These are phyloP conservation scores for Pachypanchax playfairii DNA, from an alignment of 2,113 vertebrate species.

Conservation along the genomic window DNA sequence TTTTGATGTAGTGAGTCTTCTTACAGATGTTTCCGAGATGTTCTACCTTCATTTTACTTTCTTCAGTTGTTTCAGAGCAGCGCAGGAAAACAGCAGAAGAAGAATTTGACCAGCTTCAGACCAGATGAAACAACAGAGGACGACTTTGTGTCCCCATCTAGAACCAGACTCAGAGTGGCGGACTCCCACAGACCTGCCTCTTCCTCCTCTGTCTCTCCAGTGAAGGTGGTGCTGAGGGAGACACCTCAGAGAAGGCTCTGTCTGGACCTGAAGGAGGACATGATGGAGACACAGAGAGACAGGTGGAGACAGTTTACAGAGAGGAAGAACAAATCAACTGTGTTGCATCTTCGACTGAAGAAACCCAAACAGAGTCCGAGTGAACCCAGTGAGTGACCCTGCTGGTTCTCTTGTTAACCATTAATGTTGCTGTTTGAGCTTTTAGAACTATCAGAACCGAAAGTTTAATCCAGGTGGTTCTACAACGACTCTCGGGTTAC, in stretches of 20 bases:
- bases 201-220: background rate
- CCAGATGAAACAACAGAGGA: constrained; percentile 17
- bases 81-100: constrained; percentile 7
- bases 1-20: background rate
- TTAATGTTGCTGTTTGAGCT: too few relatives aligned
- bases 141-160: background rate
- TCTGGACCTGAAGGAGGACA: background rate
- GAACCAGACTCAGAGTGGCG: background rate
- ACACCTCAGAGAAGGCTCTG: background rate
- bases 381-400: constrained; percentile 63
- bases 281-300: constrained; percentile 25
- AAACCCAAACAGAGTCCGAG: constrained; percentile 5
- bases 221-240: background rate
- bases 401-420: too few relatives aligned
- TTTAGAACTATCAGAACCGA: too few relatives aligned
- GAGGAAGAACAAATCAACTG: constrained; percentile 10
- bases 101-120: background rate
- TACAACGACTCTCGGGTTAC: too few relatives aligned
- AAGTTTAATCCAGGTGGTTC: too few relatives aligned
- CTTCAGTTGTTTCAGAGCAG: constrained; percentile 10
- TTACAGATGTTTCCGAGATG: background rate
- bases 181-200: background rate
- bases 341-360: background rate
- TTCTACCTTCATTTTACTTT: background rate
- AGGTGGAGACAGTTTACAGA: constrained; percentile 40